Evolutionary conservation across 2,797 vertebrate genomes (phyloP).

Genomic region (Sebastolobus alascanus): DNA sequence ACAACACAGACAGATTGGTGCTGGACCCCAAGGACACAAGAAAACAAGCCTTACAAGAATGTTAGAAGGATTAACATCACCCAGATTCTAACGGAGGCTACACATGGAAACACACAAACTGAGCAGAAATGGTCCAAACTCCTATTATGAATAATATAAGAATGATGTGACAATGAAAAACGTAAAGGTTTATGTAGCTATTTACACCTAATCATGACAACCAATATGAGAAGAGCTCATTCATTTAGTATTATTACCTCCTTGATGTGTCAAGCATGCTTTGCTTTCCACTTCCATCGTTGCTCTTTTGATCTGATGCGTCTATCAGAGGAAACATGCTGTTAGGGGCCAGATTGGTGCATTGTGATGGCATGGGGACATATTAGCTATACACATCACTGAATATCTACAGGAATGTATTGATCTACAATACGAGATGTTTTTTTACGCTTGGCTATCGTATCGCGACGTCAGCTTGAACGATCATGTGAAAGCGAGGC

Average conservation of each 20-base stretch:
- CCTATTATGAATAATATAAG: background rate
- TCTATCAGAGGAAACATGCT: slow-evolving; percentile 38
- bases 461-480: slow-evolving; percentile 40
- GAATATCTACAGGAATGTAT: slow-evolving; percentile 54
- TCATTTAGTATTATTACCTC: background rate
- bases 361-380: slow-evolving; percentile 46
- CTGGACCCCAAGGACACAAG: slow-evolving; percentile 2
- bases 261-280: slow-evolving; percentile 3
- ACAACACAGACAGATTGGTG: background rate
- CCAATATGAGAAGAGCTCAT: background rate
- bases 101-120: background rate
- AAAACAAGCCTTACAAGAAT: slow-evolving; percentile 7
- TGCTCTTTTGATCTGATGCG: slow-evolving; percentile 8
- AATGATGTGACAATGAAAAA: background rate
- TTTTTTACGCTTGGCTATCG: slow-evolving; percentile 3
- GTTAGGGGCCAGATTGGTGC: slow-evolving; percentile 27
- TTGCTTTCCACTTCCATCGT: background rate
- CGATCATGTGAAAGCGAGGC: slow-evolving; percentile 26
- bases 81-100: background rate
- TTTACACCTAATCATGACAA: background rate
- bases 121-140: background rate
- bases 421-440: slow-evolving; percentile 51
- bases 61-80: background rate
- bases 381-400: slow-evolving; percentile 50
- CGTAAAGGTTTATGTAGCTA: background rate